phyloP scores from a whole-genome alignment of 1,140 invertebrate species.

The Saccostrea glomerata region DNA sequence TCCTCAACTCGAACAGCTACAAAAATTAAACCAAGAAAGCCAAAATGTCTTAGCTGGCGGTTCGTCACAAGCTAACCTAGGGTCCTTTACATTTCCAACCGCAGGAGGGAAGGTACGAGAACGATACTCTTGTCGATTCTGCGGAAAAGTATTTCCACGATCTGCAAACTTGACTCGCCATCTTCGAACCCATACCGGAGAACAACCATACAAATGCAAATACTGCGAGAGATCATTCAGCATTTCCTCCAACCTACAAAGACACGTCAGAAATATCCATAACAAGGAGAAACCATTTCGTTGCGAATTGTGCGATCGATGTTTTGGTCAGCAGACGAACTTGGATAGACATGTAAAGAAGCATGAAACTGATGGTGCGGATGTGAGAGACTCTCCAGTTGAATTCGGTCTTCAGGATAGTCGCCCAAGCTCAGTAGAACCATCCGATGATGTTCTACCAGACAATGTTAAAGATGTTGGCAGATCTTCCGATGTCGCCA shows the following conservation, averaged over 20 bases:
- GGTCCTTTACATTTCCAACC: background rate
- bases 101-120: slow-evolving; percentile 85
- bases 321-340: slow-evolving; percentile 99
- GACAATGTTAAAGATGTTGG: background rate
- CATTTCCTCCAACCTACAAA: slow-evolving; percentile 99
- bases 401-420: background rate
- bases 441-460: background rate
- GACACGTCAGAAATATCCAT: slow-evolving; percentile 99
- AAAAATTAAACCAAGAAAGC: background rate
- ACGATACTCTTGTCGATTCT: slow-evolving; percentile 97
- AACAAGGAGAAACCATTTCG: slow-evolving; percentile 90
- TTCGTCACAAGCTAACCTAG: background rate
- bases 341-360: slow-evolving; percentile 97
- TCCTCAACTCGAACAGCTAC: background rate
- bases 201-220: slow-evolving; percentile 97
- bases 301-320: slow-evolving; percentile 90
- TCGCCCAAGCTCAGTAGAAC: background rate
- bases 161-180: slow-evolving; percentile 98
- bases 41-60: background rate
- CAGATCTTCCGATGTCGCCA: background rate
- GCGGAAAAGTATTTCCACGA: slow-evolving; percentile 91
- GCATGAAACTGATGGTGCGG: slow-evolving; percentile 85
- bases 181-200: slow-evolving; percentile 96
- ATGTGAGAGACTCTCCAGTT: background rate
- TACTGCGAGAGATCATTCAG: slow-evolving; percentile 99